phyloP scores from a whole-genome alignment of 2,888 invertebrate genomes.

The Falcaria lacertinaria region DNA sequence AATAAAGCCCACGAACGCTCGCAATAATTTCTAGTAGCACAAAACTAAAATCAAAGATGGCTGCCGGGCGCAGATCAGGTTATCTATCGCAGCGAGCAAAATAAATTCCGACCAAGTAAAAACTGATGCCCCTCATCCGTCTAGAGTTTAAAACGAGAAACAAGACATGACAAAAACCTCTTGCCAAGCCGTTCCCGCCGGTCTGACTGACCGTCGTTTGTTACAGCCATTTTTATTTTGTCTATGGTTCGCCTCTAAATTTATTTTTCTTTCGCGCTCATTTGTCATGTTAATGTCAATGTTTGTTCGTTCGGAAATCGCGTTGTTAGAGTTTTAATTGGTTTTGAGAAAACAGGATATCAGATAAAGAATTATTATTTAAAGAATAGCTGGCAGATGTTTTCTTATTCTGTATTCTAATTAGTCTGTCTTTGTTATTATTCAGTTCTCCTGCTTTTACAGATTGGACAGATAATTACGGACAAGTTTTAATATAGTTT shows the following conservation, averaged over 20 bases:
- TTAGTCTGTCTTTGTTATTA: not conserved
- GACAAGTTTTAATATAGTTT: no score
- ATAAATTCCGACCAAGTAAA: slow-evolving; percentile 56
- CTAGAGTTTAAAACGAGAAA: slow-evolving; percentile 53
- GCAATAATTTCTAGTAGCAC: slow-evolving; percentile 65
- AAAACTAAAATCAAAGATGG: slow-evolving; percentile 67
- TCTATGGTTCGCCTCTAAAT: slow-evolving; percentile 32
- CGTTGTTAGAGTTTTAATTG: not conserved
- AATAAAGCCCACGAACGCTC: slow-evolving; percentile 28
- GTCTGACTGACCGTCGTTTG: slow-evolving; percentile 40
- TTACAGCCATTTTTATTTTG: slow-evolving; percentile 50
- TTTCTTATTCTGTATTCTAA: not conserved
- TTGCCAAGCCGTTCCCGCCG: slow-evolving; percentile 27
- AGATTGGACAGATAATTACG: no score
- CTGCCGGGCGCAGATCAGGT: slow-evolving; percentile 52
- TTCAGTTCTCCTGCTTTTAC: no score
- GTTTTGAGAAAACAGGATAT: not conserved
- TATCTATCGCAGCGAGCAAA: slow-evolving; percentile 43
- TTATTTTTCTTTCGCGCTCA: slow-evolving; percentile 10
- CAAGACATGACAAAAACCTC: slow-evolving; percentile 37
- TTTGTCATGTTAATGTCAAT: slow-evolving; percentile 2
- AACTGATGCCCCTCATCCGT: slow-evolving; percentile 62
- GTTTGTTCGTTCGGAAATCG: not conserved
- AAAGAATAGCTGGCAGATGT: no score
- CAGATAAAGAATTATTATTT: not conserved